phyloP scores from a whole-genome alignment of 2,797 vertebrate species.

The Eulemur rubriventer region DNA sequence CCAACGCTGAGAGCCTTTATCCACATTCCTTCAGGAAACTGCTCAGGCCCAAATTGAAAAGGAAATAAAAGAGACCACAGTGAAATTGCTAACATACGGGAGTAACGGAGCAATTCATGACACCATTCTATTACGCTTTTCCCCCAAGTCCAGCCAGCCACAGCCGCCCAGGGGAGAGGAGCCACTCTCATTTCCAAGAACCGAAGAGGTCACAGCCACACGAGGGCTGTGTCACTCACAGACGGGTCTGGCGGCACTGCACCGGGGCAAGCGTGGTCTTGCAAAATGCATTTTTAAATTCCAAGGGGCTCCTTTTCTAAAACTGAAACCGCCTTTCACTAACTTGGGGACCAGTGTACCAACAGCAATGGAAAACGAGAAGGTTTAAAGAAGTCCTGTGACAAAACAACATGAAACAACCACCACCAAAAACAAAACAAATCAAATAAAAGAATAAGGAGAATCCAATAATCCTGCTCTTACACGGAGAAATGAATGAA shows the following conservation, averaged over 20 bases:
- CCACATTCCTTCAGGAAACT: slow-evolving; percentile 40
- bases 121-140: background rate
- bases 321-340: background rate
- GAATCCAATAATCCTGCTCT: background rate
- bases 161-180: background rate
- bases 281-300: background rate
- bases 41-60: slow-evolving; percentile 46
- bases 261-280: rapidly evolving
- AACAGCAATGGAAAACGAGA: rapidly evolving
- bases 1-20: background rate
- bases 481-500: rapidly evolving
- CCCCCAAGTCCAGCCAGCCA: background rate
- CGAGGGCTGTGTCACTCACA: background rate
- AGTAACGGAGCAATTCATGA: background rate
- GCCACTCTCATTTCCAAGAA: background rate
- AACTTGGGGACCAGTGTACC: background rate
- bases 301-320: background rate
- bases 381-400: background rate
- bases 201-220: background rate
- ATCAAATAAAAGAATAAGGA: background rate
- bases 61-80: slow-evolving; percentile 67
- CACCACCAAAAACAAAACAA: too few relatives aligned
- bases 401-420: background rate
- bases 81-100: slow-evolving; percentile 65
- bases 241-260: background rate